These are phyloP conservation scores for Eleginops maclovinus DNA, from an alignment of 2,113 vertebrate genomes.

Conservation along the genomic window DNA sequence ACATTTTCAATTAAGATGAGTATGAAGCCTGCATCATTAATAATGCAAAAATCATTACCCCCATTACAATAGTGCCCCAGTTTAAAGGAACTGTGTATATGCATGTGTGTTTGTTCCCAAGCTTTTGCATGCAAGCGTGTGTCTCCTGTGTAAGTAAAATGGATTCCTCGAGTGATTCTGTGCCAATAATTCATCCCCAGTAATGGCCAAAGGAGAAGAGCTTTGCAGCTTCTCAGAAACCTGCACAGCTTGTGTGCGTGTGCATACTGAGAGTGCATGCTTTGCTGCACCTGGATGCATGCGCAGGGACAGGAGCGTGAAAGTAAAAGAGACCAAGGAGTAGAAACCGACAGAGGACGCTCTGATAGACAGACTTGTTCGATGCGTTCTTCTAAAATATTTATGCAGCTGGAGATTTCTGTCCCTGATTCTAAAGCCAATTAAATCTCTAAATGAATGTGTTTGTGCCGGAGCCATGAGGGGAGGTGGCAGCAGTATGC, in stretches of 20 bases:
- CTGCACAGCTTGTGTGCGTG: neutral
- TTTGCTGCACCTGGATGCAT: conserved; percentile 24
- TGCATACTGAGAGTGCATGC: conserved; percentile 7
- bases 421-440: conserved; percentile 74
- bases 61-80: conserved; percentile 71
- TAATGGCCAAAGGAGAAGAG: conserved; percentile 40
- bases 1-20: conserved; percentile 77
- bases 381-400: conserved; percentile 73
- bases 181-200: conserved; percentile 50
- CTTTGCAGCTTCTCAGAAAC: conserved; percentile 27
- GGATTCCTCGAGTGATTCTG: conserved; percentile 48
- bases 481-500: conserved; percentile 26
- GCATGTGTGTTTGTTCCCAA: conserved; percentile 46
- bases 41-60: conserved; percentile 80
- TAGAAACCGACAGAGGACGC: conserved; percentile 43
- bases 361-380: conserved; percentile 54
- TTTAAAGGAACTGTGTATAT: conserved; percentile 57
- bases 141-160: conserved; percentile 40
- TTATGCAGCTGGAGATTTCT: conserved; percentile 73
- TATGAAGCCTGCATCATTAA: conserved; percentile 74
- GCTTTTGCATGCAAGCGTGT: conserved; percentile 15
- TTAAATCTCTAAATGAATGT: conserved; percentile 72
- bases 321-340: conserved; percentile 3
- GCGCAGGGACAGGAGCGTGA: conserved; percentile 2
- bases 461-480: conserved; percentile 44